Evolutionary conservation across 92 coral and sea anemone species (phyloP).

Genomic region (Palythoa caribaeorum): DNA sequence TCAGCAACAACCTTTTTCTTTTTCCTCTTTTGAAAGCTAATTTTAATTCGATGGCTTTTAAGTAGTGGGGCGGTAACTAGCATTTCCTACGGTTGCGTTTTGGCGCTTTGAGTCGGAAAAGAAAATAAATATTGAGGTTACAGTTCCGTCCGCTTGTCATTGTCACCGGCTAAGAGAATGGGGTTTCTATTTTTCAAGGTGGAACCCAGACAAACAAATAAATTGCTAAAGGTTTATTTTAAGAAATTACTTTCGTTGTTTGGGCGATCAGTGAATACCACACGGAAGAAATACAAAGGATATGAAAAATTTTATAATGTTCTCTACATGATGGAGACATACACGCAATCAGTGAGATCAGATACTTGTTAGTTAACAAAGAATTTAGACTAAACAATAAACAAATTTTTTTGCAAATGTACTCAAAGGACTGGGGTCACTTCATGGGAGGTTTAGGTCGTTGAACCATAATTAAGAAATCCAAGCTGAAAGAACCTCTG

Average conservation of each 20-base stretch:
- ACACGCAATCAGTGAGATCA: background rate
- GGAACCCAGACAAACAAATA: background rate
- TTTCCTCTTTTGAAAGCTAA: background rate
- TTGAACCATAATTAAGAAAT: background rate
- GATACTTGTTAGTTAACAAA: background rate
- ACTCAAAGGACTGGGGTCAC: background rate
- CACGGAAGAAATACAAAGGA: background rate
- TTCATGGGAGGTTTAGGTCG: background rate
- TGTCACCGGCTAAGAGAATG: background rate
- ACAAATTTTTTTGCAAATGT: background rate
- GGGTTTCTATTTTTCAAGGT: background rate
- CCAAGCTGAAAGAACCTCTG: background rate
- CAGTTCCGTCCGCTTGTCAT: background rate
- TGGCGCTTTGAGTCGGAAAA: background rate
- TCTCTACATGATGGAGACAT: background rate
- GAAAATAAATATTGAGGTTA: background rate
- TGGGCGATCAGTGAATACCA: background rate
- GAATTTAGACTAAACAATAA: background rate
- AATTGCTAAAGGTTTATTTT: conserved; percentile 4
- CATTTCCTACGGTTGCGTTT: background rate
- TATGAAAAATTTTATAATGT: background rate
- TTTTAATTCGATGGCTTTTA: background rate
- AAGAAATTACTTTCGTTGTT: background rate
- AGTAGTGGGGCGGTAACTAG: background rate
- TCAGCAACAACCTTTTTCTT: background rate